These are phyloP conservation scores for Hycleus phaleratus DNA, from an alignment of 1,140 invertebrate species.

Conservation along the genomic window DNA sequence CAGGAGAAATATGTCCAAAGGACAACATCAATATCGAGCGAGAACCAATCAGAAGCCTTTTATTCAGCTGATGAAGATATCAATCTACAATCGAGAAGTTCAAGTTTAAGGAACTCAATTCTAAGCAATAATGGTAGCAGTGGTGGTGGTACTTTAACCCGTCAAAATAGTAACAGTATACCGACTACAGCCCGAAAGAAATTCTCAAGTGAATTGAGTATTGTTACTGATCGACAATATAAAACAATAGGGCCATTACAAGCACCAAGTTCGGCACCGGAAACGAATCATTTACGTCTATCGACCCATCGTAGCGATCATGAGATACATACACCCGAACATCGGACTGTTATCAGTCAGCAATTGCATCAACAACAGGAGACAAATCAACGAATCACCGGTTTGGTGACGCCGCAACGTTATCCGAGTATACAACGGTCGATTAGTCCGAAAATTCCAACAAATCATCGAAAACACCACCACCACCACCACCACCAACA, in stretches of 20 bases:
- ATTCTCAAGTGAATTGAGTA: constrained; percentile 45
- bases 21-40: constrained; percentile 78
- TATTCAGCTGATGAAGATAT: constrained; percentile 85
- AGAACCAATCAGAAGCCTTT: constrained; percentile 84
- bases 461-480: background rate
- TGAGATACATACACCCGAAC: constrained; percentile 51
- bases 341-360: constrained; percentile 32
- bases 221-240: constrained; percentile 33
- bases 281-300: constrained; percentile 32
- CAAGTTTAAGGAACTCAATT: constrained; percentile 57
- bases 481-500: background rate
- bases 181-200: constrained; percentile 36
- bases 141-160: constrained; percentile 41
- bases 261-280: constrained; percentile 29
- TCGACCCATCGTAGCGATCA: constrained; percentile 51
- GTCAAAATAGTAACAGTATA: constrained; percentile 40
- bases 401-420: constrained; percentile 36
- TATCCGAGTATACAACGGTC: constrained; percentile 23
- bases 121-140: constrained; percentile 28
- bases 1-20: constrained; percentile 52
- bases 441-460: constrained; percentile 25
- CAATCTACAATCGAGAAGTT: constrained; percentile 52
- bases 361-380: constrained; percentile 6
- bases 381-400: constrained; percentile 19
- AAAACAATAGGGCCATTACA: constrained; percentile 12